Evolutionary conservation across 2,113 vertebrate genomes (phyloP), one percentile per base, ranked within the genome.

Genomic region (Corydoras sp.): DNA sequence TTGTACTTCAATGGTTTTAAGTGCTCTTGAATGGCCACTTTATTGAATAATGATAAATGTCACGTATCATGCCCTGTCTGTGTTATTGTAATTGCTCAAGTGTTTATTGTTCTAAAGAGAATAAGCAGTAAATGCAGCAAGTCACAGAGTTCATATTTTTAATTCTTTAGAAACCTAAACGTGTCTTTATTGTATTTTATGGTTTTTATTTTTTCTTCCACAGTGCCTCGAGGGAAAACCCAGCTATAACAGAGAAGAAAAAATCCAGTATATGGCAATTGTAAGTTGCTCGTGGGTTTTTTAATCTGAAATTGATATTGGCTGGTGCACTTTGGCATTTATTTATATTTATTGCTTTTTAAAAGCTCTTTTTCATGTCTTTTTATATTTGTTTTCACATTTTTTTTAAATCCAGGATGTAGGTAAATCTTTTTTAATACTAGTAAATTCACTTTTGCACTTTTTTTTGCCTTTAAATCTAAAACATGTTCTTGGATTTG

Each of bases 251-350:
- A 56, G 97, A 99, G 84, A 99, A 99, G 88, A 99, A 98, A 88
- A 93, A 94, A 76, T 98, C 97, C 77, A 98, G 95, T 83, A 94
- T 99, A 82, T 99, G 97, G 97, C 97, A 99, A 75, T 99, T 99
- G 97, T 99, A 90, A 96, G 96, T 43, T 43, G 0, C 35, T 43
- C 0, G 4, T 43, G 35, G 35, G 35, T 24, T 24, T 24, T 24
- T 24, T 24, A 24, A 24, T 24, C 18, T 24, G 18, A 24, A 24
- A 24, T 24, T 24, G 18, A 24, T 24, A 15, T 49, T 10, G 62
- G 10, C 11, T 61, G 72, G 50, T 74, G 53, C 29, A 43, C 15
- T 14, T 59, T 73, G 29, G 6, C 51, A 60, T 55, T 54, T 18
- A 14, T 58, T 64, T 51, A n/a, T 61, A 15, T 66, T 65, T 29